These are phyloP conservation scores for Plagodis dolabraria DNA, from an alignment of 2,888 invertebrate genomes.

Conservation along the genomic window DNA sequence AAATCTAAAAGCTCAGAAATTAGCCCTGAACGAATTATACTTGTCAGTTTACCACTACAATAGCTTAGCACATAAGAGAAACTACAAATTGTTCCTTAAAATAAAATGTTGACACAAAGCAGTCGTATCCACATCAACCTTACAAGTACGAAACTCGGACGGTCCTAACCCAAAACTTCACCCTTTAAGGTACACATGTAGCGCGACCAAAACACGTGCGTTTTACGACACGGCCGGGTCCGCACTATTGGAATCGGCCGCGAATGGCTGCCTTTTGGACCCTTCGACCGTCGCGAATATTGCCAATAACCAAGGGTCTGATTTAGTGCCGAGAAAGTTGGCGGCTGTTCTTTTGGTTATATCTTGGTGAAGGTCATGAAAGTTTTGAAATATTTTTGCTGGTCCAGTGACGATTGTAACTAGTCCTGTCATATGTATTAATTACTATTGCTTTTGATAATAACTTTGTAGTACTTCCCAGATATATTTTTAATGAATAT, in stretches of 20 bases:
- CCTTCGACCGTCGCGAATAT: constrained; percentile 40
- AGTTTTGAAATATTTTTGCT: neutral
- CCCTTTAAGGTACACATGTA: constrained; percentile 79
- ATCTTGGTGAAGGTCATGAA: constrained; percentile 13
- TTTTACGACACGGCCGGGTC: constrained; percentile 68
- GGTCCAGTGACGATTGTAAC: no score
- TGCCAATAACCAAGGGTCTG: constrained; percentile 35
- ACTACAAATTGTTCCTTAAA: no score
- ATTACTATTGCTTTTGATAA: no score
- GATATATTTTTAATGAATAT: no score
- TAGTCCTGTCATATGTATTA: no score
- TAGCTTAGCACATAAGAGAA: no score
- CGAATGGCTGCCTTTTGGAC: constrained; percentile 63
- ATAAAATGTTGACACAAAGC: neutral
- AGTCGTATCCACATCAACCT: constrained; percentile 52
- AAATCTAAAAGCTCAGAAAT: no score
- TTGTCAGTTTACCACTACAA: no score
- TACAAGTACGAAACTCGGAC: constrained; percentile 60
- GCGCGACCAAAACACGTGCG: constrained; percentile 74
- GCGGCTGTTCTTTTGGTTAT: constrained; percentile 8
- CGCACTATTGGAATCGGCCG: constrained; percentile 73
- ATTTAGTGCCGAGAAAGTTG: constrained; percentile 23
- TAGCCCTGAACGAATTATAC: no score
- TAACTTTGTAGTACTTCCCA: no score
- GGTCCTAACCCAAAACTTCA: constrained; percentile 77